Base-by-base conservation (phyloP, 2,888 invertebrate species). In the Phortica okadai region DNA sequence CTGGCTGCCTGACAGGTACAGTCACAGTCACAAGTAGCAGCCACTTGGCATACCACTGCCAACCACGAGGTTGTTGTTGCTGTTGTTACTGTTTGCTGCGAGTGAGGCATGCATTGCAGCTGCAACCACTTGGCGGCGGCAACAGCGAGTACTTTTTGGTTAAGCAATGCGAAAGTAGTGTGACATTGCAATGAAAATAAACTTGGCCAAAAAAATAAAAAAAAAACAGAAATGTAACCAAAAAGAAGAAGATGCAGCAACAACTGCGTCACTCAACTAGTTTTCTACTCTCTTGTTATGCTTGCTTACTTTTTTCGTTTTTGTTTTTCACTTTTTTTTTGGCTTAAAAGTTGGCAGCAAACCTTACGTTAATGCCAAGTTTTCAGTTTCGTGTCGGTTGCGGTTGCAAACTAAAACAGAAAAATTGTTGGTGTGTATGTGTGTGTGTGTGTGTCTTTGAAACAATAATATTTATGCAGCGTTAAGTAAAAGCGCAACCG, bases 391-490 rank as follows among this genome's bases (percentile, higher is more conserved):
- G 41, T 11, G 16, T 42, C 3, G 42, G 14, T 42, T 42, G 73
- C 59, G 73, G 58, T 59, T 56, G 21, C 10, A 58, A 72, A 66
- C 21, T 21, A 21, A 8, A 69, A 25, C n/a, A 69, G 16, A 21
- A 45, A 67, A 69, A 69, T 25, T 62, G 41, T 42, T 42, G 2
- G 33, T 33, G 33, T 33, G 33, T 16, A 16, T 25, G 42, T 67
- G 67, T 67, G 67, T 67, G 67, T 33, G 5, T 66, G 8, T 44
- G 79, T 83, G 76, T 77, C 80, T 81, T 78, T 81, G 78, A 76
- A 80, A 82, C 77, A 80, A 82, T 81, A 86, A 86, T 87, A 87
- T 86, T 87, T 83, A 82, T 83, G 81, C 82, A 79, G 76, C 82
- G 75, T 79, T 78, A 81, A 82, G 81, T 80, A 81, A 81, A 86